A percentile compares a stretch with the other conserved stretches of the same genome.
phyloP scores from a whole-genome alignment of 2,888 invertebrate genomes.

The Chaitophorus viminalis region DNA sequence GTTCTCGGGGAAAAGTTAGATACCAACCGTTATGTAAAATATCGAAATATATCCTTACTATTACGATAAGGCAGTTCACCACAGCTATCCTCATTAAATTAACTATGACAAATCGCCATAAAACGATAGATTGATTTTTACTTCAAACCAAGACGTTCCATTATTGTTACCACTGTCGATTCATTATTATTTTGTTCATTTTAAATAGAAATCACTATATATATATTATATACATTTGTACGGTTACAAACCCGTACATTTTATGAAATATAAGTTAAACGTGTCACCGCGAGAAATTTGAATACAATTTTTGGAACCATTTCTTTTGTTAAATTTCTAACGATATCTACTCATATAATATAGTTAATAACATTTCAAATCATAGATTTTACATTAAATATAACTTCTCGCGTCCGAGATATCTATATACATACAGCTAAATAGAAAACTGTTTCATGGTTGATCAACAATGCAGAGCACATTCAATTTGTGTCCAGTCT shows the following conservation, averaged over 20 bases:
- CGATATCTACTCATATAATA: not conserved
- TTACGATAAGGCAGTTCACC: not conserved
- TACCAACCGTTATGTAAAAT: not conserved
- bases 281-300: not conserved
- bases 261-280: not conserved
- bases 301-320: not conserved
- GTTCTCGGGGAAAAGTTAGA: not conserved
- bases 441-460: slow-evolving; percentile 19
- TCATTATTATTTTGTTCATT: not conserved
- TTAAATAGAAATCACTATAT: not conserved
- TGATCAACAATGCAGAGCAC: not conserved
- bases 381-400: not conserved
- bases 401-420: not conserved
- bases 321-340: not conserved
- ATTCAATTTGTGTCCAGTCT: not conserved
- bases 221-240: not conserved
- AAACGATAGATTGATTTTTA: not conserved
- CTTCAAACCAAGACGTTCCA: not conserved
- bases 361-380: not conserved
- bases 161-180: not conserved
- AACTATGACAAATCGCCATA: not conserved
- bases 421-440: not conserved
- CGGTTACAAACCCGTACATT: not conserved
- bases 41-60: not conserved
- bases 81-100: not conserved